A percentile compares a stretch with the other conserved stretches of the same genome.
Evolutionary conservation across 2,797 vertebrate genomes (phyloP).

Genomic region (Acanthopagrus latus): DNA sequence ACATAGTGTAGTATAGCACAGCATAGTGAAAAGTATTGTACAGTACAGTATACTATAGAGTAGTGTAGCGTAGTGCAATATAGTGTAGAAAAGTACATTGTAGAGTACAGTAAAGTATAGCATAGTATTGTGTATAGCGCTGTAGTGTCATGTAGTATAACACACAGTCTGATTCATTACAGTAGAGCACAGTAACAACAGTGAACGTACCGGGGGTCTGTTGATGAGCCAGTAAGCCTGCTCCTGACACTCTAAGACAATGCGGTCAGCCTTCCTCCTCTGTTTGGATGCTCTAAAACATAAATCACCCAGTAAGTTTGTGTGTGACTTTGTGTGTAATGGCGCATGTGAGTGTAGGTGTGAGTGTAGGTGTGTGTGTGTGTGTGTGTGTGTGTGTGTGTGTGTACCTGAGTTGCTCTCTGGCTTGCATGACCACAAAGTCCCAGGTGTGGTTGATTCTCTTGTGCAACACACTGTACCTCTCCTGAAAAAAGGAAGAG

Average conservation of each 20-base stretch:
- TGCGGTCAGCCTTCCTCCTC: constrained; percentile 92
- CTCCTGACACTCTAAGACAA: constrained; percentile 95
- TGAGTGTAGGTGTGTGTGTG: not conserved
- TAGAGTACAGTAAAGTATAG: not conserved
- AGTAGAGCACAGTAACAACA: not conserved
- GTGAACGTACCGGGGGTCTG: constrained; percentile 88
- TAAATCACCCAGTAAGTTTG: constrained; percentile 39
- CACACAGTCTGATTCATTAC: not conserved
- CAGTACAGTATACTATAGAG: not conserved
- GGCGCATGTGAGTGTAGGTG: not conserved
- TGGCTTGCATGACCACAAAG: constrained; percentile 96
- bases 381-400: not conserved
- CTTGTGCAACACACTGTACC: constrained; percentile 92
- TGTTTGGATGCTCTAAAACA: constrained; percentile 92
- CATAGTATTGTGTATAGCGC: not conserved
- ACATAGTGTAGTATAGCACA: not conserved
- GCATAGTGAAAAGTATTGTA: not conserved
- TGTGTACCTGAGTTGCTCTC: constrained; percentile 93
- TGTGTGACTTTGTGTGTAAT: not conserved
- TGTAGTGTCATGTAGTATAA: not conserved
- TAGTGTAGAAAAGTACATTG: not conserved
- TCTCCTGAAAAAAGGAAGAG: constrained; percentile 82
- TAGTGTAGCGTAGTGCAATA: no score
- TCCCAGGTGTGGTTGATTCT: constrained; percentile 96
- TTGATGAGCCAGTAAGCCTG: constrained; percentile 96